A percentile compares a stretch with the other conserved stretches of the same genome.
These are phyloP conservation scores for Rhyacophila evoluta DNA, from an alignment of 2,888 invertebrate species.

Conservation along the genomic window DNA sequence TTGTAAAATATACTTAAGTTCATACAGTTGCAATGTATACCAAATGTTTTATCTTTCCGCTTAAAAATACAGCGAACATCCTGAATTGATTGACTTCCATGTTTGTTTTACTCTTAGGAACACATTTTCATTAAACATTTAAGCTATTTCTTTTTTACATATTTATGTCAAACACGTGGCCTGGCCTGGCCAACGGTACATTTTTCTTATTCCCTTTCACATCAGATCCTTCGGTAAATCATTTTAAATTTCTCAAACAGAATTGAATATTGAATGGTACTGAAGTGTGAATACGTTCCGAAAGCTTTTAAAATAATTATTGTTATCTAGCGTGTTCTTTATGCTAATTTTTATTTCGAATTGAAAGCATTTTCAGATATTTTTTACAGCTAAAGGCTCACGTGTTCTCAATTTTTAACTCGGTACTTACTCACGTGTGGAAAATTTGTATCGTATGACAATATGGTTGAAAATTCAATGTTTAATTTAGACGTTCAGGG, in stretches of 20 bases:
- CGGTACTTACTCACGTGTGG: too few relatives aligned
- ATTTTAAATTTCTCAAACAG: constrained; percentile 24
- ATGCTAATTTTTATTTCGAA: not conserved
- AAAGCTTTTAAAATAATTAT: constrained; percentile 22
- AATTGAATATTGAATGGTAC: constrained; percentile 11
- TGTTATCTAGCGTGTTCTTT: constrained; percentile 18
- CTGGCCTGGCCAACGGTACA: not conserved
- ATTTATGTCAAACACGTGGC: not conserved
- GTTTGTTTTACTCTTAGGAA: not conserved
- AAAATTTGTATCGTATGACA: too few relatives aligned
- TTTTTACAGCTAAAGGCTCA: not conserved
- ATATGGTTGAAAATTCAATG: too few relatives aligned
- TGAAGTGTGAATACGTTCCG: not conserved
- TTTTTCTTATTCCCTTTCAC: constrained; percentile 1
- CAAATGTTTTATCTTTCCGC: too few relatives aligned
- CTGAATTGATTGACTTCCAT: not conserved
- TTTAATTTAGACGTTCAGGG: too few relatives aligned
- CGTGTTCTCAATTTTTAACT: not conserved
- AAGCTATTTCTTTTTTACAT: not conserved
- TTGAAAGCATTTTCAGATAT: constrained; percentile 3
- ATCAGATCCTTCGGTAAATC: constrained; percentile 24
- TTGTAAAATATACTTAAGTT: too few relatives aligned
- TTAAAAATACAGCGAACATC: not conserved
- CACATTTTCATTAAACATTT: not conserved
- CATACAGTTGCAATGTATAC: too few relatives aligned